Conservation (phyloP, 2,888 invertebrate genomes). For the Harpalus rubripes region DNA sequence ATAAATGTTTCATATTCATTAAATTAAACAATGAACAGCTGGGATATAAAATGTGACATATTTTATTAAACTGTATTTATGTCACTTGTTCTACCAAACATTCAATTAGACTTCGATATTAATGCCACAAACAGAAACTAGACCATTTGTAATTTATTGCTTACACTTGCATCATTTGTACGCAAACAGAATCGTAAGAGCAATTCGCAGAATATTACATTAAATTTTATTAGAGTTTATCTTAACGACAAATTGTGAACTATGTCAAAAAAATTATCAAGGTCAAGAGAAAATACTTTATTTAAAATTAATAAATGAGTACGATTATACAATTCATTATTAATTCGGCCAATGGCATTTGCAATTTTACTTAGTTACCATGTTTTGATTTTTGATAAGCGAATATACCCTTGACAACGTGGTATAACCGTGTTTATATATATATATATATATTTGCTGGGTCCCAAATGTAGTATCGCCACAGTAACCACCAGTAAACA, state of each 20-base stretch:
- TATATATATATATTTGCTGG: too few species aligned
- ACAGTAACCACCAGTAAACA: too few species aligned
- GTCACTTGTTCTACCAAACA: conserved; percentile 24
- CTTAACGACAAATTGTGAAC: background rate
- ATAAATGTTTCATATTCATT: background rate
- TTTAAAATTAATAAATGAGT: background rate
- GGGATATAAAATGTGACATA: background rate
- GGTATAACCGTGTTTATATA: too few species aligned
- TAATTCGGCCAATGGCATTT: too few species aligned
- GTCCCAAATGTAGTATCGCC: too few species aligned
- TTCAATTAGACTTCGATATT: conserved; percentile 15
- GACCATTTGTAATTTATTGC: conserved; percentile 45
- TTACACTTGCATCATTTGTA: background rate
- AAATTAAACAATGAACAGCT: conserved; percentile 20
- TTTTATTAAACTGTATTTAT: conserved; percentile 36
- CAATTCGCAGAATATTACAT: conserved; percentile 2
- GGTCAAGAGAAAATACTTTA: background rate
- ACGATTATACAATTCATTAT: too few species aligned
- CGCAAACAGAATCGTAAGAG: background rate
- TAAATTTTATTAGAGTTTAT: background rate
- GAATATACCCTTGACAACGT: too few species aligned
- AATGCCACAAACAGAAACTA: conserved; percentile 14
- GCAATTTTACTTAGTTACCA: too few species aligned
- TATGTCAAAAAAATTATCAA: background rate
- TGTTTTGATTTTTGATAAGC: too few species aligned